phyloP scores from a whole-genome alignment of 1,140 invertebrate species.

The Atopsyche davidsoni region DNA sequence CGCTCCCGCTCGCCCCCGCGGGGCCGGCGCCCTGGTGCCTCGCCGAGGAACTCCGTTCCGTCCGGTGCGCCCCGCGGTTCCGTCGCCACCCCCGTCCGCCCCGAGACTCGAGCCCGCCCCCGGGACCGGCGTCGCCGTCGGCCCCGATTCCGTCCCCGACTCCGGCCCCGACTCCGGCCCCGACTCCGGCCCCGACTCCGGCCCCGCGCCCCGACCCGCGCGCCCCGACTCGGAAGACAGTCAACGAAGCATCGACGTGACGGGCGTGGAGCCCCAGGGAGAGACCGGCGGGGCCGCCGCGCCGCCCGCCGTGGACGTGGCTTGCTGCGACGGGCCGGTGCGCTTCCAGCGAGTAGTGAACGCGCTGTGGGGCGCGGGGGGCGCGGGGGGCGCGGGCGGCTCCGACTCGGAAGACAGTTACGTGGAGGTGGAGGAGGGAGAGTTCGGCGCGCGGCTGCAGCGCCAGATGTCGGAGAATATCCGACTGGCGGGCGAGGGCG shows the following conservation, averaged over 20 bases:
- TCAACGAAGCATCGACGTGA: conserved; percentile 11
- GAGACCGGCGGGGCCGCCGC: conserved; percentile 14
- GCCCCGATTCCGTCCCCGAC: conserved; percentile 17
- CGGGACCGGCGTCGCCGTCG: conserved; percentile 12
- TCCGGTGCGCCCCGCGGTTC: conserved; percentile 20
- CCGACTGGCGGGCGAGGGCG: conserved; percentile 34
- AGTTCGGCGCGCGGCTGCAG: conserved; percentile 36
- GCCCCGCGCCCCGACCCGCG: conserved; percentile 7
- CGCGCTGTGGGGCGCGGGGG: conserved; percentile 56
- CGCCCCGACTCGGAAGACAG: conserved; percentile 4
- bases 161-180: conserved; percentile 15
- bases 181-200: conserved; percentile 8
- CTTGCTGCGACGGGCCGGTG: conserved; percentile 82
- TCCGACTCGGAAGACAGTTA: conserved; percentile 34
- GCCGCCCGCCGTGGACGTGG: conserved; percentile 64
- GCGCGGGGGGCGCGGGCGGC: conserved; percentile 33
- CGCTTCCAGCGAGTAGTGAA: conserved; percentile 73
- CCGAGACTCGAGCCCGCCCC: conserved; percentile 32
- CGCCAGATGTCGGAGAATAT: conserved; percentile 45
- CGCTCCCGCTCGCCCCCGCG: conserved; percentile 34
- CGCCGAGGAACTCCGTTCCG: conserved; percentile 33
- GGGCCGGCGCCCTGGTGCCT: conserved; percentile 33
- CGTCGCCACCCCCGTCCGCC: conserved; percentile 35
- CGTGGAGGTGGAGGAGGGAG: conserved; percentile 28
- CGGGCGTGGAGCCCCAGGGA: conserved; percentile 5